Percentiles rank a stretch among this genome's conserved stretches.
These are phyloP conservation scores for Platalea minor DNA, from an alignment of 2,797 vertebrate genomes.

Conservation along the genomic window DNA sequence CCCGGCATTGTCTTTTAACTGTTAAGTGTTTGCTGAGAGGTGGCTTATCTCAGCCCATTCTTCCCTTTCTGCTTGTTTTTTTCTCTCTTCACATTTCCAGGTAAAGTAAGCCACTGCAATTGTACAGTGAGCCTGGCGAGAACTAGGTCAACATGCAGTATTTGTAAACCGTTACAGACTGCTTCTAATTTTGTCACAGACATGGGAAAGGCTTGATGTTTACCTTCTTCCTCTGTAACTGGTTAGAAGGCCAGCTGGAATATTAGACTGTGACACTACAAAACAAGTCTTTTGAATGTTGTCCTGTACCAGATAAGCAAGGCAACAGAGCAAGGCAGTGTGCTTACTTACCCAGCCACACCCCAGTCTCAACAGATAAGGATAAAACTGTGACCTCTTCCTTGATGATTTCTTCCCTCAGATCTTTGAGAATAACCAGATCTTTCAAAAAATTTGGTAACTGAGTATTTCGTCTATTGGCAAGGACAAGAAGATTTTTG, in stretches of 20 bases:
- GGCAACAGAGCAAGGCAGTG: neutral
- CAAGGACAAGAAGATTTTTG: neutral
- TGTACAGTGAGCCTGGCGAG: neutral
- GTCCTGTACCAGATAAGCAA: neutral
- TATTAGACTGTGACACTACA: neutral
- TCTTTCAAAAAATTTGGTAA: neutral
- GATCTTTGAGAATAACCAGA: neutral
- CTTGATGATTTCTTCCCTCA: neutral
- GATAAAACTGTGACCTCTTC: neutral
- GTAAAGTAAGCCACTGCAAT: neutral
- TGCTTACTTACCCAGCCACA: neutral
- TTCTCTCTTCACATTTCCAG: neutral
- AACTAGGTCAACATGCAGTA: neutral
- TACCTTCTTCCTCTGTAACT: neutral
- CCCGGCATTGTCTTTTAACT: conserved; percentile 14
- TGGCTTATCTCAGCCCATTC: conserved; percentile 3
- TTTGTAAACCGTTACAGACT: neutral
- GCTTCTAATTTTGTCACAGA: neutral
- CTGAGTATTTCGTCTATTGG: neutral
- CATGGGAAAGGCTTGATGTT: neutral
- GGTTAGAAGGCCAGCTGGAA: neutral
- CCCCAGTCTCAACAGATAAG: neutral
- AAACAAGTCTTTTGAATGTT: neutral
- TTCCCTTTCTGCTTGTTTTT: neutral
- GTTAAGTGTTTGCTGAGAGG: conserved; percentile 7